A percentile compares a stretch with the other conserved stretches of the same genome.
These are phyloP conservation scores for Meganola albula DNA, from an alignment of 2,888 invertebrate species.

Conservation along the genomic window DNA sequence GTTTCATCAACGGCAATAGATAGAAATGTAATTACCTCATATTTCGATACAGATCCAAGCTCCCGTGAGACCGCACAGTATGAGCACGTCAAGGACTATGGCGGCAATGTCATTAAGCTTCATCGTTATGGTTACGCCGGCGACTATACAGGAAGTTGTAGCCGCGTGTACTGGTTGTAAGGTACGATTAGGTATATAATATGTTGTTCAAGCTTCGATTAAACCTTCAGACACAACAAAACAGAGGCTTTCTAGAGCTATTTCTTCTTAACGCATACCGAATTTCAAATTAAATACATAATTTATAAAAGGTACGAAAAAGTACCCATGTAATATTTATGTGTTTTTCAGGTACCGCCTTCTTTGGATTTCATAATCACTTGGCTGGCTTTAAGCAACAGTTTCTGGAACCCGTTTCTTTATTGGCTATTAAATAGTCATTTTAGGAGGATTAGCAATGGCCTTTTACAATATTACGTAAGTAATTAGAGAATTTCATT, in stretches of 20 bases:
- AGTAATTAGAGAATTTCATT: slow-evolving; percentile 38
- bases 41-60: slow-evolving; percentile 47
- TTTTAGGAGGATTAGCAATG: slow-evolving; percentile 87
- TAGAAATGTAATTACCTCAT: background rate
- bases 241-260: too few species aligned
- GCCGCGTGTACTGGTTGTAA: slow-evolving; percentile 93
- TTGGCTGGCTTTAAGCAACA: slow-evolving; percentile 91
- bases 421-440: slow-evolving; percentile 93
- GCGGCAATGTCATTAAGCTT: slow-evolving; percentile 94
- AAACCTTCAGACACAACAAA: too few species aligned
- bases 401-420: slow-evolving; percentile 93
- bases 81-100: slow-evolving; percentile 91
- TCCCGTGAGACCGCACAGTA: slow-evolving; percentile 83
- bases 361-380: slow-evolving; percentile 90
- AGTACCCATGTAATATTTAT: background rate
- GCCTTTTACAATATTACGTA: slow-evolving; percentile 86
- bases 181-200: slow-evolving; percentile 48
- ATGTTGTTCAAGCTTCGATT: too few species aligned
- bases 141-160: slow-evolving; percentile 94
- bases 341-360: slow-evolving; percentile 81
- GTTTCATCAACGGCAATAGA: background rate
- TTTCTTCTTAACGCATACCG: too few species aligned
- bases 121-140: slow-evolving; percentile 93
- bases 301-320: too few species aligned
- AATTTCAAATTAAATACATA: too few species aligned